These are phyloP conservation scores for Amyelois transitella DNA, from an alignment of 1,140 invertebrate species.

Conservation along the genomic window DNA sequence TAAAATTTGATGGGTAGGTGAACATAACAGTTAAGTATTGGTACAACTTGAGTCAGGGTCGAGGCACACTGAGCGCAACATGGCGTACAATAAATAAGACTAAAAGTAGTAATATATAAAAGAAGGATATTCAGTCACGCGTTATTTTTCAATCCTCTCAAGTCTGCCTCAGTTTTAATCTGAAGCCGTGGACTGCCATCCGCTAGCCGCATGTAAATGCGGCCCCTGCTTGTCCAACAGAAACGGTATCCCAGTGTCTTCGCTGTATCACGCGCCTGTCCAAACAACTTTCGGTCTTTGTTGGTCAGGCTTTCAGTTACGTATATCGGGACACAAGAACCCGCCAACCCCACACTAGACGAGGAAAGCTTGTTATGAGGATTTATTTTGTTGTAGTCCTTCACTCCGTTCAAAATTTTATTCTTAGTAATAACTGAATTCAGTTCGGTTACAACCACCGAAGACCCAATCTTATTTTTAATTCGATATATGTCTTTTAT, in stretches of 20 bases:
- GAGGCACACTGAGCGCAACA: not conserved
- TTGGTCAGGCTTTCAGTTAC: conserved; percentile 6
- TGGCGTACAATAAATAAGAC: not conserved
- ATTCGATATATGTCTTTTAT: conserved; percentile 4
- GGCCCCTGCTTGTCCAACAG: conserved; percentile 5
- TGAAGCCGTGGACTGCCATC: not conserved
- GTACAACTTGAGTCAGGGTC: not conserved
- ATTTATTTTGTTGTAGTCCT: conserved; percentile 5
- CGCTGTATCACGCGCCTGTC: not conserved
- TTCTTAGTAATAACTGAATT: conserved; percentile 1
- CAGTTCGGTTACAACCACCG: conserved; percentile 1
- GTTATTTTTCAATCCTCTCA: not conserved
- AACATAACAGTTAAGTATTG: not conserved
- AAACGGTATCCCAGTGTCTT: not conserved
- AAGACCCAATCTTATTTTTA: not conserved
- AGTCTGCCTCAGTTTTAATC: conserved; percentile 4
- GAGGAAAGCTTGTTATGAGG: not conserved
- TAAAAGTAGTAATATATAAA: not conserved
- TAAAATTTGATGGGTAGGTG: not conserved
- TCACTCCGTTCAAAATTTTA: conserved; percentile 3
- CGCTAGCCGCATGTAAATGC: not conserved
- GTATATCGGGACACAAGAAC: conserved; percentile 4
- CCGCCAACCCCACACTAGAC: not conserved
- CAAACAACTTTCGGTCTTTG: not conserved
- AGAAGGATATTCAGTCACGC: not conserved